Evolutionary conservation across 2,797 vertebrate species (phyloP).

Genomic region (Chloroceryle amazona): DNA sequence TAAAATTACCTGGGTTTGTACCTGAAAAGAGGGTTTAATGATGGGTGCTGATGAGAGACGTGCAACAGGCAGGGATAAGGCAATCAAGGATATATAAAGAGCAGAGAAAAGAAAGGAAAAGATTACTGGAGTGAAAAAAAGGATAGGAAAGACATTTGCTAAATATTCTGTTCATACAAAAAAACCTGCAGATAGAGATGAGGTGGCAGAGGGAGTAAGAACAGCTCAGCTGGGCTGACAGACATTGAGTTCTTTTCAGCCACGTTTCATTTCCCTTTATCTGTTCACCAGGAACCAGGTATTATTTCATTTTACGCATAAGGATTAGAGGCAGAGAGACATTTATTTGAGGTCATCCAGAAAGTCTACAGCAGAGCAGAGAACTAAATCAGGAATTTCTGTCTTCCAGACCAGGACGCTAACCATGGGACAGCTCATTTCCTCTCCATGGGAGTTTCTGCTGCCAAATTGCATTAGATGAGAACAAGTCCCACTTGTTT

Average conservation of each 20-base stretch:
- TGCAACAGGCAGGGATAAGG: neutral
- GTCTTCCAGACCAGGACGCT: neutral
- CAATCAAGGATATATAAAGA: neutral
- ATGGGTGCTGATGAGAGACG: neutral
- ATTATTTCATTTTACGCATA: neutral
- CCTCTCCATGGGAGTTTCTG: neutral
- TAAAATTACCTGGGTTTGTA: neutral
- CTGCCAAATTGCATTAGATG: constrained; percentile 45
- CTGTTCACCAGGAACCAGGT: neutral
- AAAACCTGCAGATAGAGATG: neutral
- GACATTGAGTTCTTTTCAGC: neutral
- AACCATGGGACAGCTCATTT: constrained; percentile 51
- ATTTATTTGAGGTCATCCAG: neutral
- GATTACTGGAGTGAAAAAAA: neutral
- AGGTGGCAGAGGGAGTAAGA: neutral
- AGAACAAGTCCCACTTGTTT: constrained; percentile 29
- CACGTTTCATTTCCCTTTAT: neutral
- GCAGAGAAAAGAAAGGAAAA: neutral
- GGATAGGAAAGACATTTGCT: neutral
- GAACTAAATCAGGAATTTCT: constrained; percentile 34
- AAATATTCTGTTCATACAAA: neutral
- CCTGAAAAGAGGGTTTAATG: neutral
- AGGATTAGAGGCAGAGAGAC: neutral
- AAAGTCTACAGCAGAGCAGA: neutral
- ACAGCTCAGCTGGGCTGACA: neutral